Conservation (phyloP, 2,888 invertebrate species). For the Lasioglossum calceatum region DNA sequence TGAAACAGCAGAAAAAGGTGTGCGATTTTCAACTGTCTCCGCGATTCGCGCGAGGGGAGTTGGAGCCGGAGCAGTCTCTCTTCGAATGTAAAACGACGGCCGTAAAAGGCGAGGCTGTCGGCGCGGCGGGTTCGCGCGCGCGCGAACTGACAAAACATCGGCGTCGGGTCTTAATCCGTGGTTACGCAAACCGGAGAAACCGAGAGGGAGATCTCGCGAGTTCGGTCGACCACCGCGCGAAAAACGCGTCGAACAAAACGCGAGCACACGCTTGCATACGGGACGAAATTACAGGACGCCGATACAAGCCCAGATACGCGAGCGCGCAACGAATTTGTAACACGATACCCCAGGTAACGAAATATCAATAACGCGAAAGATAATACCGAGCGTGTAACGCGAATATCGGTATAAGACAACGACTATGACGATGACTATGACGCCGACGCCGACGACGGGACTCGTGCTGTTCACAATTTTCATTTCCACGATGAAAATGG, state of each 20-base stretch:
- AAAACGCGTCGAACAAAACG: constrained; percentile 34
- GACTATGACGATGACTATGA: background rate
- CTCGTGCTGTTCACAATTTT: constrained; percentile 36
- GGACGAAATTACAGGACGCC: constrained; percentile 20
- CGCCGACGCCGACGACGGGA: background rate
- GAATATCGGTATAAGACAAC: constrained; percentile 43
- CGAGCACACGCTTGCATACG: background rate
- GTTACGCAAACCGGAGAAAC: constrained; percentile 29
- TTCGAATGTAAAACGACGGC: background rate
- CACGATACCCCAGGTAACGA: constrained; percentile 44
- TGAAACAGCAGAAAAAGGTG: background rate
- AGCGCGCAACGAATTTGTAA: constrained; percentile 54
- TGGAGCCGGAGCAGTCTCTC: background rate
- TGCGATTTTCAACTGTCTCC: background rate
- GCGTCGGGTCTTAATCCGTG: constrained; percentile 2
- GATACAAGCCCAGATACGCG: constrained; percentile 12
- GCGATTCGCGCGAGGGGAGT: background rate
- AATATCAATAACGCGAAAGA: constrained; percentile 57
- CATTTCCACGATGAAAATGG: constrained; percentile 29
- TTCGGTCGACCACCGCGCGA: constrained; percentile 14
- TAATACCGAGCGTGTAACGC: constrained; percentile 55
- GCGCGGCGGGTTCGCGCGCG: background rate
- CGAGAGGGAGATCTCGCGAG: constrained; percentile 2
- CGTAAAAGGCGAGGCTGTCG: constrained; percentile 4
- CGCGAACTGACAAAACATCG: constrained; percentile 8